A percentile compares a stretch with the other conserved stretches of the same genome.
phyloP scores from a whole-genome alignment of 1,140 invertebrate genomes.

The Diachasmimorpha longicaudata region DNA sequence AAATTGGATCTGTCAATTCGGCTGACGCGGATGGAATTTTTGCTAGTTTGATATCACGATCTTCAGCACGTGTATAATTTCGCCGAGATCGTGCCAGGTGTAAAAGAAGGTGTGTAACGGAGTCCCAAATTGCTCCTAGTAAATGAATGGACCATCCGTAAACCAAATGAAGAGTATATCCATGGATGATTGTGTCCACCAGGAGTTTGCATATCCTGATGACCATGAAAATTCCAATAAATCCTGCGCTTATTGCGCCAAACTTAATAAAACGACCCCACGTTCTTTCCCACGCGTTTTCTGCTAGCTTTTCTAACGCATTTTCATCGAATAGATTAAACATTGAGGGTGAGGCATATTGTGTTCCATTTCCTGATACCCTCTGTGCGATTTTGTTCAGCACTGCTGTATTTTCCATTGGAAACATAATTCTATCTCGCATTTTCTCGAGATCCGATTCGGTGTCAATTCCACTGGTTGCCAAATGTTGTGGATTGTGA shows the following conservation, averaged over 20 bases:
- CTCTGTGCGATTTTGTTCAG: background rate
- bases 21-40: too few relatives aligned
- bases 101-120: constrained; percentile 17
- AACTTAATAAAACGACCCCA: constrained; percentile 23
- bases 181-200: constrained; percentile 18
- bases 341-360: background rate
- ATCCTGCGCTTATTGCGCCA: constrained; percentile 20
- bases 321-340: background rate
- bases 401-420: background rate
- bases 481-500: background rate
- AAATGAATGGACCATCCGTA: constrained; percentile 30
- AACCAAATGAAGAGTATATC: constrained; percentile 18
- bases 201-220: constrained; percentile 16
- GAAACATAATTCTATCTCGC: background rate
- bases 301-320: background rate
- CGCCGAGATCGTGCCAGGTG: background rate
- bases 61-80: too few relatives aligned
- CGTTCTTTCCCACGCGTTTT: constrained; percentile 20
- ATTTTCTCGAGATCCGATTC: background rate
- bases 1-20: too few relatives aligned
- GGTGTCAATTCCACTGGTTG: constrained; percentile 16
- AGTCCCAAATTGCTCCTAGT: constrained; percentile 25
- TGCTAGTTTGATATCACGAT: too few relatives aligned
- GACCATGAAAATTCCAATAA: constrained; percentile 25
- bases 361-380: background rate